Base-by-base conservation (phyloP, 2,888 invertebrate genomes). In the Campopleginae sp. region DNA sequence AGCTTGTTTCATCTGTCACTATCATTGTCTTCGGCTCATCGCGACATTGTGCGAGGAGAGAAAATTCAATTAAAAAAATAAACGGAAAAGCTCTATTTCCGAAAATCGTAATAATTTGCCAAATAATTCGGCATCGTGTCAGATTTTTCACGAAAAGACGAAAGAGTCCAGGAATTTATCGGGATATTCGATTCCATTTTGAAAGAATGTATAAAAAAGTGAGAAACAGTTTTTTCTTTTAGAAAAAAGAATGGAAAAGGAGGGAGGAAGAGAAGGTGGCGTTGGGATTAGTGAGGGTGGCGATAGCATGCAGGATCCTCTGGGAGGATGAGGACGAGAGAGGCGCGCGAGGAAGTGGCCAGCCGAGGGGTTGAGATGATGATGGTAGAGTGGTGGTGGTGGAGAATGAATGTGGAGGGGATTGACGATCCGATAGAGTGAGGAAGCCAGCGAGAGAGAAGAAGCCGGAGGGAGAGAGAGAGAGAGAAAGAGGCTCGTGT, bases 291-390 rank as follows among this genome's bases (percentile, higher is more conserved):
- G 75, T 58, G 58, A 82, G 82, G 79, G 79, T 80, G 75, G 81
- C 51, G 86, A 82, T 72, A 51, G 74, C 10, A 27, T 27, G 27
- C 74, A 51, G 66, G 74, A 74, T 79, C 65, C 74, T 58, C 46
- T 7, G 27, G 75, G 46, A 63, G 61, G 71, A 79, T 61, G 71
- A 74, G 44, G 77, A 80, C 71, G 81, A 51, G 42, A 68, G 80
- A 78, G 79, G 66, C 80, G 84, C 84, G 86, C 70, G 75, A 85
- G 85, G 82, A 85, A 82, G 80, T 82, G 80, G 82, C 80, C 63
- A 66, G 80, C 82, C 75, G 68, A 80, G 65, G 77, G 81, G 48
- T 65, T 77, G 78, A 70, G 76, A 72, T 63, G 48, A 33, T 33
- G 48, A 38, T 54, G 66, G 71, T n/a, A n/a, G n/a, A n/a, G n/a